Conservation (phyloP, 2,113 vertebrate genomes). For the Cyprinodon brontotheroides region DNA sequence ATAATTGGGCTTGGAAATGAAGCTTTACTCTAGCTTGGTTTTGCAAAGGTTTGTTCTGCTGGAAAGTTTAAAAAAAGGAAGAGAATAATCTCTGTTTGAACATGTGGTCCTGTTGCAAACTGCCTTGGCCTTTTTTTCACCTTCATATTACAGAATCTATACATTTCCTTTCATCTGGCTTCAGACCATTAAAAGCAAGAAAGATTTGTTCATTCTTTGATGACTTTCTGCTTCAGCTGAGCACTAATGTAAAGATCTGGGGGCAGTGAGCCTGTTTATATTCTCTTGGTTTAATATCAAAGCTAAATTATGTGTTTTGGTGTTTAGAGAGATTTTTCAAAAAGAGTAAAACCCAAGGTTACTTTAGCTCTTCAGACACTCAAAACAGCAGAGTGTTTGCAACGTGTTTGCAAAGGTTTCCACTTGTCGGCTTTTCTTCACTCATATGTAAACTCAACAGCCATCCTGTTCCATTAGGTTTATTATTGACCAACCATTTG, state of each 20-base stretch:
- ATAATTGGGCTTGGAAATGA: conserved; percentile 57
- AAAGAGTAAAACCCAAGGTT: neutral
- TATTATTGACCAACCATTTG: no score
- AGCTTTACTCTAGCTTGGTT: conserved; percentile 51
- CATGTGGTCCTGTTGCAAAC: conserved; percentile 48
- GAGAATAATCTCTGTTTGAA: conserved; percentile 53
- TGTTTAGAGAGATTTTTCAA: neutral
- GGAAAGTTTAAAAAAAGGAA: conserved; percentile 43
- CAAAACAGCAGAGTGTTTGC: no score
- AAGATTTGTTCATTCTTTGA: conserved; percentile 4
- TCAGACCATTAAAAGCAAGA: conserved; percentile 50
- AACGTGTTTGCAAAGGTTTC: no score
- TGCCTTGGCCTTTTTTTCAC: conserved; percentile 9
- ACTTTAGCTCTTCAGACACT: neutral
- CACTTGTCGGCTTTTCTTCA: no score
- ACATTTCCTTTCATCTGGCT: conserved; percentile 13
- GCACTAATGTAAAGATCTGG: conserved; percentile 15
- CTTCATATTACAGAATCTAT: conserved; percentile 1
- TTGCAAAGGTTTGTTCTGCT: conserved; percentile 49
- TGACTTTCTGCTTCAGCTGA: conserved; percentile 1
- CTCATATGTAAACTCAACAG: no score
- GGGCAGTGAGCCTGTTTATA: neutral
- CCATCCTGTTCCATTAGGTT: no score
- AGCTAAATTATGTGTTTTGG: no score
- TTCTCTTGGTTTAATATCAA: neutral